Evolutionary conservation across 2,888 invertebrate genomes (phyloP), one percentile per base, ranked within the genome.

Genomic region (Lasius fuliginosus): DNA sequence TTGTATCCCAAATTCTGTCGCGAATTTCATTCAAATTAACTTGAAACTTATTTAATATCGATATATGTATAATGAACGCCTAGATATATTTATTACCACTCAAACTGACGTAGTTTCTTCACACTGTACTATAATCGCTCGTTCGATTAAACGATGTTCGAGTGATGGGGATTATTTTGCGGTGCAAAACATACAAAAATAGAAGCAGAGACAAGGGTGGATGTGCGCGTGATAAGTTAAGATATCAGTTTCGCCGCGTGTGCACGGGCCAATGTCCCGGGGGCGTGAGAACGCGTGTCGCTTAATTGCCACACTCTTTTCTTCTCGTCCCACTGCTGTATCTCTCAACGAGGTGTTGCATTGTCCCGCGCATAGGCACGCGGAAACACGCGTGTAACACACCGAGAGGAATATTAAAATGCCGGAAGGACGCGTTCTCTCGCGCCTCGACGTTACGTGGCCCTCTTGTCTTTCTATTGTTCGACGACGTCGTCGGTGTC

Each of bases 381-480:
- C 79, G 79, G 69, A 71, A 71, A 81, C 69, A 71, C 79, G 60
- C 71, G 71, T 65, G 67, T 62, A 27, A 27, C 27, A 79, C 69
- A 33, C 36, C 46, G 69, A 62, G 46, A 49, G 60, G 60, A 69
- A 81, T 71, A 81, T 81, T 81, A 81, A 81, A 36, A 81, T 81
- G 79, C 79, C 79, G 79, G 79, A 81, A 81, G 79, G 79, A 81
- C 79, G 79, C 79, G 79, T 81, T 81, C 77, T 81, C 79, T 49
- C 79, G 71, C 71, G 60, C 69, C 79, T 60, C 69, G 69, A 27
- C 46, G 79, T 81, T 81, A 81, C 79, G 71, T 81, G 36, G 79
- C 56, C n/a, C 73, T 30, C 49, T 11, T 71, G 69, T 60, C 46
- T 69, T 36, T n/a, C 60, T 12, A 81, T 81, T 81, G 79, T 81